Percentiles rank a stretch among this genome's conserved stretches.
phyloP scores from a whole-genome alignment of 1,140 invertebrate genomes.

The Amyelois transitella region DNA sequence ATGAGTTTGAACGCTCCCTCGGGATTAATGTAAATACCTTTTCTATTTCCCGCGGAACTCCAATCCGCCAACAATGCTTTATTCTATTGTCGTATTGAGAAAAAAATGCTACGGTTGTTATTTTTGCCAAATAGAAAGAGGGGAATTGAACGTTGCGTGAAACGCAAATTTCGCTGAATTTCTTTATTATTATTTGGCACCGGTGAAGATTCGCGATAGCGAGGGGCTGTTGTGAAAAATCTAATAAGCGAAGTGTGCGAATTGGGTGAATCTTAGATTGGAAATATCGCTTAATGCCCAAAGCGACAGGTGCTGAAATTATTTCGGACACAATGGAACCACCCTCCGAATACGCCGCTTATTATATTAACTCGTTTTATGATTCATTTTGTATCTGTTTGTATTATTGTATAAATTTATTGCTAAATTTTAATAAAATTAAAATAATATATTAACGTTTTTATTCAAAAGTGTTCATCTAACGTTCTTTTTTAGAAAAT shows the following conservation, averaged over 20 bases:
- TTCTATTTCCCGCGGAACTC: conserved; percentile 22
- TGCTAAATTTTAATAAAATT: no score
- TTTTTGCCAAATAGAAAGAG: conserved; percentile 18
- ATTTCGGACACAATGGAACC: conserved; percentile 20
- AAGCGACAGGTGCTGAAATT: conserved; percentile 15
- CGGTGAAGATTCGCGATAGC: conserved; percentile 31
- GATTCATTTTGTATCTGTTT: no score
- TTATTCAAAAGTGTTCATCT: no score
- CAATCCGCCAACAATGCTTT: conserved; percentile 22
- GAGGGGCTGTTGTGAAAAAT: conserved; percentile 32
- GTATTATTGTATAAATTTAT: no score
- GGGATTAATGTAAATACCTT: conserved; percentile 2
- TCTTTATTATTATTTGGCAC: conserved; percentile 47
- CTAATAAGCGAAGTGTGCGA: conserved; percentile 34
- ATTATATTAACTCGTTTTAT: neutral
- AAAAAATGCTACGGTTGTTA: conserved; percentile 29
- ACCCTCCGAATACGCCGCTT: neutral
- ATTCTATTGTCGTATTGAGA: conserved; percentile 40
- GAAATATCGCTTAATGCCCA: conserved; percentile 35
- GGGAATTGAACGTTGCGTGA: conserved; percentile 25
- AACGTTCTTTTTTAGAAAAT: no score
- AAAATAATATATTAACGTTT: no score
- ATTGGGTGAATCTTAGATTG: conserved; percentile 21
- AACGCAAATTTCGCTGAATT: conserved; percentile 52
- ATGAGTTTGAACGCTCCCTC: conserved; percentile 4